A percentile compares a stretch with the other conserved stretches of the same genome.
Evolutionary conservation across 2,113 vertebrate genomes (phyloP).

Genomic region (Lycaon pictus): DNA sequence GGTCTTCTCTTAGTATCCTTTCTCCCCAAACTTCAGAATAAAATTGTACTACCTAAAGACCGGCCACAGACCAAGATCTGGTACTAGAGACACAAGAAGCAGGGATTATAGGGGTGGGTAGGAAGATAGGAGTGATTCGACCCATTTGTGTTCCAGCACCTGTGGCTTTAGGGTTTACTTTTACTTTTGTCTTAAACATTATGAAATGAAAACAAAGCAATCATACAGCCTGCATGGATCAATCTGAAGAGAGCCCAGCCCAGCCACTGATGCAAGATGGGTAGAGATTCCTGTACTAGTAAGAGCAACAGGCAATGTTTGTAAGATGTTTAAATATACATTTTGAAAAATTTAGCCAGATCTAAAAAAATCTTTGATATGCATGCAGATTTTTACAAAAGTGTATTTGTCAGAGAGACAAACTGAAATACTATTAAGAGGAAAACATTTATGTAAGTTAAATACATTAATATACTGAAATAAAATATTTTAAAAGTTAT

Average conservation of each 20-base stretch:
- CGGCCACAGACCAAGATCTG: background rate
- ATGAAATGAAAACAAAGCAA: background rate
- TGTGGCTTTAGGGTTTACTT: background rate
- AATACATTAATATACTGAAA: background rate
- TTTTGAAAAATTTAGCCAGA: background rate
- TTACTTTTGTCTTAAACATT: background rate
- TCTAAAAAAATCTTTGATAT: background rate
- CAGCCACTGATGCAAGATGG: background rate
- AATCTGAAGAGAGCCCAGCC: background rate
- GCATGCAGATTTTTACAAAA: background rate
- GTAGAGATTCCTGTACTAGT: background rate
- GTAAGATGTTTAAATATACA: background rate
- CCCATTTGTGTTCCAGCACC: rapidly evolving
- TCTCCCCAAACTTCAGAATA: background rate
- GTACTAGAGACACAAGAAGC: background rate
- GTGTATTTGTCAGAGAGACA: background rate
- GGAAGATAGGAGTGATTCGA: background rate
- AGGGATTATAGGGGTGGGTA: rapidly evolving
- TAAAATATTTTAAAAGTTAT: background rate
- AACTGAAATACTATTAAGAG: background rate
- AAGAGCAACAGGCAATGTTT: background rate
- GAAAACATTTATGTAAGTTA: background rate
- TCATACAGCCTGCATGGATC: background rate
- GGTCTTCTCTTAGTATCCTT: background rate
- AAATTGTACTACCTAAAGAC: background rate